Base-by-base conservation (phyloP, 2,888 invertebrate genomes). In the Anagyrus pseudococci region DNA sequence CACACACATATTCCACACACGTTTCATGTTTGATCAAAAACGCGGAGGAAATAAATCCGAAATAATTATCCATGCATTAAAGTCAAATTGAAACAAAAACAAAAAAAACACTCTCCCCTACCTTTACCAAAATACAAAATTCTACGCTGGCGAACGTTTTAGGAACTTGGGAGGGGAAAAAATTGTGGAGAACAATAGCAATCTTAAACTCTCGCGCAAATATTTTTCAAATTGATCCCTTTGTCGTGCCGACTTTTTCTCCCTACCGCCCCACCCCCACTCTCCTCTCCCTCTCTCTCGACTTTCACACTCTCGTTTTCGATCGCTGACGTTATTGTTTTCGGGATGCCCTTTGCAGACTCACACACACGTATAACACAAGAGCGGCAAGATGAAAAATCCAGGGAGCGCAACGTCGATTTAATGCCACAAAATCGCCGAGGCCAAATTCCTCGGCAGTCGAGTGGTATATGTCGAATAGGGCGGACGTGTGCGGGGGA, bases 381-480 rank as follows among this genome's bases (percentile, higher is more conserved):
- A 6, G 23, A 4, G 3, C 48, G 43, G 13, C n/a, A n/a, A 25
- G 50, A 15, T 22, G 53, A 53, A 33, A 53, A 59, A 59, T 59
- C 59, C 41, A 54, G 47, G 50, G 52, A 41, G 37, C 49, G 26
- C n/a, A 41, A 20, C 20, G 26, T 46, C 59, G 46, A 59, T 53
- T 53, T 47, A 59, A 37, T 47, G 44, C 59, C 23, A n/a, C n/a
- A 20, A 53, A 59, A 59, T 47, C 40, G 53, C 2, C 23, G 20
- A n/a, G n/a, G n/a, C n/a, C 7, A 17, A 17, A 25, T 52, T 23
- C 48, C 17, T 29, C 19, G 20, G 57, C 40, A 44, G 43, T 33
- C 43, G 29, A 20, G 23, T 17, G 49, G 8, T 52, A 37, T 23
- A 20, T 20, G 19, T 52, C 54, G 54, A 44, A 55, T 55, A 15